Conservation (phyloP, 2,888 invertebrate genomes). For the Monopis laevigella region DNA sequence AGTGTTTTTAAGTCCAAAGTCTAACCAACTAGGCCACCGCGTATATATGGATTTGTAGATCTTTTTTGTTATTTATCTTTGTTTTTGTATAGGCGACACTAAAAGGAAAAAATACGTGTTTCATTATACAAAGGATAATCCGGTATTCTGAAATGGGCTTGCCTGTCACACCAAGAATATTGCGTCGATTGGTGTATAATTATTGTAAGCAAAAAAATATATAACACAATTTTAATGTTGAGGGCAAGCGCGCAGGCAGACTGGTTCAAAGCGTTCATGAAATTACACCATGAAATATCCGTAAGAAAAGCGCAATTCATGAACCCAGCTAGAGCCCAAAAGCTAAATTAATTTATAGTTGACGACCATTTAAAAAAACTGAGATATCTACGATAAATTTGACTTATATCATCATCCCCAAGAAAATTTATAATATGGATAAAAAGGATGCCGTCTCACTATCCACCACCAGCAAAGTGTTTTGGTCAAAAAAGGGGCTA, state of each 20-base stretch:
- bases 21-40: too few relatives aligned
- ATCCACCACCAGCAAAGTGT: slow-evolving; percentile 22
- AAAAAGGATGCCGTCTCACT: slow-evolving; percentile 23
- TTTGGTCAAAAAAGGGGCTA: slow-evolving; percentile 21
- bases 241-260: slow-evolving; percentile 19
- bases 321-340: slow-evolving; percentile 25
- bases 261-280: slow-evolving; percentile 23
- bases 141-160: slow-evolving; percentile 18
- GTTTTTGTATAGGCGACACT: too few relatives aligned
- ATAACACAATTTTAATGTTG: slow-evolving; percentile 20
- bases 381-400: slow-evolving; percentile 16
- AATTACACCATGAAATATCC: slow-evolving; percentile 20
- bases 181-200: slow-evolving; percentile 19
- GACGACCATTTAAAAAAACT: slow-evolving; percentile 20
- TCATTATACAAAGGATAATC: slow-evolving; percentile 20
- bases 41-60: too few relatives aligned
- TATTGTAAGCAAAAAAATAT: slow-evolving; percentile 24
- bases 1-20: too few relatives aligned
- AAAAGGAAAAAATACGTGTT: too few relatives aligned
- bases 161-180: slow-evolving; percentile 18
- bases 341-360: slow-evolving; percentile 23
- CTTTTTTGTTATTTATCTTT: too few relatives aligned
- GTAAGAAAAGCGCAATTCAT: slow-evolving; percentile 23
- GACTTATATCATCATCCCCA: slow-evolving; percentile 10
- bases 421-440: slow-evolving; percentile 20